phyloP scores from a whole-genome alignment of 2,113 vertebrate species.

The Rattus norvegicus region GRCr8 NC_086020.1:224507501-224508000 shows the following conservation, averaged over 20 bases:
- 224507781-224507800: constrained; percentile 7
- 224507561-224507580: not conserved
- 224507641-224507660: not conserved
- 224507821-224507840: not conserved
- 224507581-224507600: not conserved
- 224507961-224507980: not conserved
- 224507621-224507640: not conserved
- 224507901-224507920: not conserved
- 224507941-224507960: not conserved
- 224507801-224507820: not conserved
- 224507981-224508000: not conserved
- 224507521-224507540: not conserved
- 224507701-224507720: not conserved
- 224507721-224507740: constrained; percentile 10
- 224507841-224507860: not conserved
- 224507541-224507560: not conserved
- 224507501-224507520: not conserved
- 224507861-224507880: not conserved
- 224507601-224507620: not conserved
- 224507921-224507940: not conserved
- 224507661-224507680: not conserved
- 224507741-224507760: not conserved
- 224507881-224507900: not conserved
- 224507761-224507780: constrained; percentile 9
- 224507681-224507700: not conserved